phyloP scores from a whole-genome alignment of 2,113 vertebrate species.

The Fregata magnificens region DNA sequence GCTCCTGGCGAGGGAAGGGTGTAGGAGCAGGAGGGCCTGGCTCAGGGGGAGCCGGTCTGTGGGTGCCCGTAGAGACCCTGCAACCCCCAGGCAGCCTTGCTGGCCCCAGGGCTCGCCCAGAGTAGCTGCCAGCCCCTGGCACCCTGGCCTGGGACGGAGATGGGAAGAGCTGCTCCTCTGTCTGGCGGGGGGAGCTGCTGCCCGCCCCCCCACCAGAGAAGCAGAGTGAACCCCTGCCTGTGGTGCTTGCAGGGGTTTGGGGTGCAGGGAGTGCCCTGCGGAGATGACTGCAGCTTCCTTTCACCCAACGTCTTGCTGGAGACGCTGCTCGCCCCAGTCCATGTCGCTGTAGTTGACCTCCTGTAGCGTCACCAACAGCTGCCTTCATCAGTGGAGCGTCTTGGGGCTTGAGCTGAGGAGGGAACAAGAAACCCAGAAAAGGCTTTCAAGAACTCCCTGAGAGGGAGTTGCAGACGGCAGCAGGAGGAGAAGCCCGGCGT shows the following conservation, averaged over 20 bases:
- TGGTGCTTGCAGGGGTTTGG: not conserved
- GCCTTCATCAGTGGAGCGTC: fast-evolving
- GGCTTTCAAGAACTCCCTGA: not conserved
- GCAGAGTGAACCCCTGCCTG: not conserved
- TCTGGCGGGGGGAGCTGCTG: not conserved
- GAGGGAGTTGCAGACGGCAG: not conserved
- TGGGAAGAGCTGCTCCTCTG: not conserved
- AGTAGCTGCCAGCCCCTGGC: not conserved
- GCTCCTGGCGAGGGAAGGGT: not conserved
- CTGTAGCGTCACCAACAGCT: not conserved
- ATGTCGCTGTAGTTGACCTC: fast-evolving
- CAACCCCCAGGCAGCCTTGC: not conserved
- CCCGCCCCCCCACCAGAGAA: fast-evolving
- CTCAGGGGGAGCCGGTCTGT: not conserved
- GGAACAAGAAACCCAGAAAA: not conserved
- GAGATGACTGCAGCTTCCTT: not conserved
- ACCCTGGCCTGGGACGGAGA: not conserved
- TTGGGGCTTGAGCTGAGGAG: not conserved
- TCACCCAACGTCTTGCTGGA: not conserved
- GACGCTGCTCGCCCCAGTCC: fast-evolving
- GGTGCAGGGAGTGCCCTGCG: fast-evolving
- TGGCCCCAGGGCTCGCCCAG: not conserved
- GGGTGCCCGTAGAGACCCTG: not conserved
- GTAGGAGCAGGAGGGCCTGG: not conserved
- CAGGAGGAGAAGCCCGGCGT: not conserved